Percentiles rank a stretch among this genome's conserved stretches.
phyloP scores from a whole-genome alignment of 1,140 invertebrate species.

The Kradibia gibbosae region DNA sequence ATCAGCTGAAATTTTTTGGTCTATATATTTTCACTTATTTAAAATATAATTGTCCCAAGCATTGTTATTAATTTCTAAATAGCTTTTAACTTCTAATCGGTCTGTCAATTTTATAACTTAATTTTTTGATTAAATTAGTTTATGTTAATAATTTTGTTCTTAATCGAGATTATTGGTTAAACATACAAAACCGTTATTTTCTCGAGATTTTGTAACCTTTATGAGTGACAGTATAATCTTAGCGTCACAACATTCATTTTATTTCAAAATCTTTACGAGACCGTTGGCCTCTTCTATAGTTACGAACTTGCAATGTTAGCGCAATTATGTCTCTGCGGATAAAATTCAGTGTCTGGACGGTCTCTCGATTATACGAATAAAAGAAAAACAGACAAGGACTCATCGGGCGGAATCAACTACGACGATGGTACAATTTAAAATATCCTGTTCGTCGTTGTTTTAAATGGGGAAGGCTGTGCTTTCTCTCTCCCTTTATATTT shows the following conservation, averaged over 20 bases:
- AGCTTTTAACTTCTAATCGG: background rate
- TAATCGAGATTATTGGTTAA: no score
- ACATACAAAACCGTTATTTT: no score
- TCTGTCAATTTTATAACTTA: background rate
- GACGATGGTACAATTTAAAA: constrained; percentile 40
- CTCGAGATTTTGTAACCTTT: no score
- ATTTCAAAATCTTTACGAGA: constrained; percentile 20
- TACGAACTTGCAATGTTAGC: constrained; percentile 56
- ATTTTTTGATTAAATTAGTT: background rate
- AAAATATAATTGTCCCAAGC: background rate
- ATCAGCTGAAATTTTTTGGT: no score
- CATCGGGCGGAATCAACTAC: constrained; percentile 39
- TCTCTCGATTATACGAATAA: constrained; percentile 7
- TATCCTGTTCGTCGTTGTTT: background rate
- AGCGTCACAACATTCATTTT: background rate
- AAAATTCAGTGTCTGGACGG: background rate
- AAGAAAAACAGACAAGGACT: constrained; percentile 29
- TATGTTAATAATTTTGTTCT: background rate
- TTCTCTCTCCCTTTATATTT: background rate
- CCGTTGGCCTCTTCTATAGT: constrained; percentile 36
- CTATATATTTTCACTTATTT: background rate
- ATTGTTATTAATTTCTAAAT: background rate
- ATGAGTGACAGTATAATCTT: no score
- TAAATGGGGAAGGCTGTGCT: background rate
- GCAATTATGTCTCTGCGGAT: constrained; percentile 55